Base-by-base conservation (phyloP, 2,113 vertebrate species). In the Herpetotheres cachinnans region DNA sequence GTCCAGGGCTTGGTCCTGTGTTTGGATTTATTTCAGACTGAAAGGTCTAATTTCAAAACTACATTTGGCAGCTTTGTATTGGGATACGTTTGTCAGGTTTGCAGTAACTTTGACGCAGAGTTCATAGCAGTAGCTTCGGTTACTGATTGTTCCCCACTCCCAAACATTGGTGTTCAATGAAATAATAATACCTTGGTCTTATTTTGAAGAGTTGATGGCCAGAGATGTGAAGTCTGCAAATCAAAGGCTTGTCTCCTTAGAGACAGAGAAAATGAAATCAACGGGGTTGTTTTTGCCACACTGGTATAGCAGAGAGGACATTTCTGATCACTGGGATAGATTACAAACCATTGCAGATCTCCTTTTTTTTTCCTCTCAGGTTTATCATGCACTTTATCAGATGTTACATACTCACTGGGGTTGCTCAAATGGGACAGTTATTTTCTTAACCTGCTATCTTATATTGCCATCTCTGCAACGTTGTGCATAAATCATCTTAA, bases 381-480 rank as follows among this genome's bases (percentile, higher is more conserved):
- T 96, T 97, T 96, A 85, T 93, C 83, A 13, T 80, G 62, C 88
- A 76, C 90, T 95, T 94, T 88, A 94, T 96, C 93, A 96, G 92
- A 69, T 49, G 36, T 61, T 95, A 34, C 0, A 59, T 70, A 21
- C 87, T 90, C 20, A 6, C 50, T 70, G 24, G 62, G 38, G 25
- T 81, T 91, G 93, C 89, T 94, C 50, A 72, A 34, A 84, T 58
- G 74, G 59, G 89, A 17, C 8, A 9, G 62, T 90, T 96, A 59
- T 92, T 95, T 95, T 94, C 84, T 91, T 92, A 88, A 67, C 73
- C 38, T 93, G n/a, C 38, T 86, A 63, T 94, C 92, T 95, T 27
- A 46, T 29, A 2, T 63, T 91, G 50, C 74, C 59, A 79, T 93
- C 91, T 82, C 88, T 81, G 27, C 47, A 40, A 10, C 44, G 69